phyloP scores from a whole-genome alignment of 2,888 invertebrate species.

The Carpatolechia fugitivella region DNA sequence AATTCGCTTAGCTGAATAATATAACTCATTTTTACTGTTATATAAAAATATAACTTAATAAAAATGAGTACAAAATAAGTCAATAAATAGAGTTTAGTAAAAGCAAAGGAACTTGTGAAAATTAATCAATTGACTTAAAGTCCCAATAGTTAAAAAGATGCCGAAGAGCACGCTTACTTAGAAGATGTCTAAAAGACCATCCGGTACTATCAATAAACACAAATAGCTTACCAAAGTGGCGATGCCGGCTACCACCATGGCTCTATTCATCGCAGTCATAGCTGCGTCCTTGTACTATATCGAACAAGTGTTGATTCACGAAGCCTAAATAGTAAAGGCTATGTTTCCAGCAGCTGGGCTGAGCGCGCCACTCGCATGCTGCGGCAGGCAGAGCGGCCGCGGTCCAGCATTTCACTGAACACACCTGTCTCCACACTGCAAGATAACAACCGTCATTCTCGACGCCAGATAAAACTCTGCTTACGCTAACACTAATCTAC shows the following conservation, averaged over 20 bases:
- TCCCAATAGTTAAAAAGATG: too few relatives aligned
- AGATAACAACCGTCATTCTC: conserved; percentile 9
- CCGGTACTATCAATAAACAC: too few relatives aligned
- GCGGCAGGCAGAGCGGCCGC: conserved; percentile 5
- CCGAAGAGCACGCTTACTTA: too few relatives aligned
- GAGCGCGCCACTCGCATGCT: neutral
- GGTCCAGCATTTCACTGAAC: conserved; percentile 9
- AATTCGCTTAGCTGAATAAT: conserved; percentile 2
- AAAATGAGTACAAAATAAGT: too few relatives aligned
- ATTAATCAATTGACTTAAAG: too few relatives aligned
- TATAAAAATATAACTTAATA: too few relatives aligned
- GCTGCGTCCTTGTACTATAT: neutral
- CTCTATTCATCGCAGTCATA: conserved; percentile 30
- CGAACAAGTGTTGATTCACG: neutral
- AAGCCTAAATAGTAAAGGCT: too few relatives aligned
- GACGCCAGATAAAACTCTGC: conserved; percentile 1
- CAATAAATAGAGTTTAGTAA: too few relatives aligned
- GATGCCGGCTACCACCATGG: conserved; percentile 42
- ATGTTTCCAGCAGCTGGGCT: too few relatives aligned
- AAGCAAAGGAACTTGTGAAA: too few relatives aligned
- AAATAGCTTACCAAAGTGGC: conserved; percentile 40
- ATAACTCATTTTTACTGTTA: too few relatives aligned
- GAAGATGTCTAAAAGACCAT: too few relatives aligned
- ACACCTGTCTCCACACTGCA: neutral
- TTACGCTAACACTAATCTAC: conserved; percentile 3